Percentiles rank a stretch among this genome's conserved stretches.
Conservation (phyloP, 2,113 vertebrate species). For the Pluvialis apricaria region DNA sequence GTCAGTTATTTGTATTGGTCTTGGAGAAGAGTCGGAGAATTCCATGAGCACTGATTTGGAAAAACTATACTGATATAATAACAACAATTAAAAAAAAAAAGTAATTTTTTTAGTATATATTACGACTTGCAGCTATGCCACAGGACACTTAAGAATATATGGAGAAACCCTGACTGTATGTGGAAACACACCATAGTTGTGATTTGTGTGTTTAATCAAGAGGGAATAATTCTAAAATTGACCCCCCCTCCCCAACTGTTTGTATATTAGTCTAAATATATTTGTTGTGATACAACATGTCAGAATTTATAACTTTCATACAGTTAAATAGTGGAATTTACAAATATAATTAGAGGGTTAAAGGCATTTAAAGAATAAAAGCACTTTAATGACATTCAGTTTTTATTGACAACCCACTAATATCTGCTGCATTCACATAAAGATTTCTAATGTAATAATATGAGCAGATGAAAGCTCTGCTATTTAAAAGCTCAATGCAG, state of each 20-base stretch:
- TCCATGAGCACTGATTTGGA: not conserved
- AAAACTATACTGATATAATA: not conserved
- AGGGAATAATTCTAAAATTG: not conserved
- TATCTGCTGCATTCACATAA: not conserved
- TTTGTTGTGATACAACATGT: conserved; percentile 8
- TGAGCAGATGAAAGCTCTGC: conserved; percentile 33
- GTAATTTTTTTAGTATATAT: not conserved
- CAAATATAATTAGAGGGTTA: conserved; percentile 32
- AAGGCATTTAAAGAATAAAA: conserved; percentile 43
- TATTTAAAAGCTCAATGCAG: not conserved
- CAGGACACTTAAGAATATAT: not conserved
- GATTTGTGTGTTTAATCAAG: not conserved
- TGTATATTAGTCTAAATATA: not conserved
- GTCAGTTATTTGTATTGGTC: not conserved
- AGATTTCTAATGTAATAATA: conserved; percentile 38
- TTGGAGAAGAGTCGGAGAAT: not conserved
- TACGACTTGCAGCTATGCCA: not conserved
- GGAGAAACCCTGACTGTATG: not conserved
- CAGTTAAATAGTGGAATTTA: not conserved
- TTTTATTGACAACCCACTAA: conserved; percentile 38
- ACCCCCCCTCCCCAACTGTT: not conserved
- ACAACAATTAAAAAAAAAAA: not conserved
- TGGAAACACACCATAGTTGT: not conserved
- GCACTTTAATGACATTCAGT: not conserved
- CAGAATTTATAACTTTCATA: not conserved